A percentile compares a stretch with the other conserved stretches of the same genome.
phyloP scores from a whole-genome alignment of 35 echinoderm and acorn worm genomes.

The Apostichopus californicus region DNA sequence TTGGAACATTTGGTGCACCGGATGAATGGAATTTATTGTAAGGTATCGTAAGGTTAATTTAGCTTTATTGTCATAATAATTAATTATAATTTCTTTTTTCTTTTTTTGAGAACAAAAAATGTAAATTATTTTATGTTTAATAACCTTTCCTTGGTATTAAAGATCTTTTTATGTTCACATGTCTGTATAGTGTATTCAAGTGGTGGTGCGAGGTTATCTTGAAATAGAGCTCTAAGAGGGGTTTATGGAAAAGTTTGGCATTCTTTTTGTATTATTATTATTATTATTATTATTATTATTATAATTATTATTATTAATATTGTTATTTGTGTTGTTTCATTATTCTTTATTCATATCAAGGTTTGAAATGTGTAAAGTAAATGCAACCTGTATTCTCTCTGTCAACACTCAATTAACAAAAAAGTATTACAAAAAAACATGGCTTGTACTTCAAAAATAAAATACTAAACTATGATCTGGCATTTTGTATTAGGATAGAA shows the following conservation, averaged over 20 bases:
- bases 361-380: conserved; percentile 18
- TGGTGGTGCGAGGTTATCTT: neutral
- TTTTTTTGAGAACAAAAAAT: neutral
- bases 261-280: neutral
- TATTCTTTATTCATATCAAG: conserved; percentile 14
- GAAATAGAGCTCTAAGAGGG: neutral
- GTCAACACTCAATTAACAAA: neutral
- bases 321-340: neutral
- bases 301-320: neutral
- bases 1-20: neutral
- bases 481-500: neutral
- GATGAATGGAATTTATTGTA: neutral
- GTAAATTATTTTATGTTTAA: conserved; percentile 3
- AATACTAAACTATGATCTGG: neutral
- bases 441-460: neutral
- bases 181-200: conserved; percentile 6
- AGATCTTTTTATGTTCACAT: neutral
- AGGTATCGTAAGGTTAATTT: neutral
- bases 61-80: neutral
- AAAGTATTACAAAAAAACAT: neutral
- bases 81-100: neutral
- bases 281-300: neutral
- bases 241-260: neutral
- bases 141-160: neutral
- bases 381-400: conserved; percentile 13